Evolutionary conservation across 2,797 vertebrate species (phyloP), one percentile per base, ranked within the genome.

Genomic region (Eidolon dupreanum): DNA sequence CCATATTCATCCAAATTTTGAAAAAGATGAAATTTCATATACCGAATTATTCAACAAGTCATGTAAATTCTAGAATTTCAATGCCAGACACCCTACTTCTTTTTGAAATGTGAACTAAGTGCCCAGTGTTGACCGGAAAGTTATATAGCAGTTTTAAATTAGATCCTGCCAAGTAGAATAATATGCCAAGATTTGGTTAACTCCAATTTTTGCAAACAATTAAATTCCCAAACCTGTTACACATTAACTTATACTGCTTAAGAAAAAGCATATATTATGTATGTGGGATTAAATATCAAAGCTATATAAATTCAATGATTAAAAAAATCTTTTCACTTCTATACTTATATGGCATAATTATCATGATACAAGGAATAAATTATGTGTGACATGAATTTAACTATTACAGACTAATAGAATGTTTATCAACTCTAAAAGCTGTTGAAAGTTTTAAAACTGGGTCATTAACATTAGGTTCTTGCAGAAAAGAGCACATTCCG

Each of bases 51-150:
- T 46, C 10, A 81, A 65, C 9, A 88, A 75, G 41, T 63, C n/a
- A 83, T 19, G 1, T 24, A 81, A 88, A 91, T 82, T 59, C 19
- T 93, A 63, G 81, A 95, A 85, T 63, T 22, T 81, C 70, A 86
- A 74, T 59, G 87, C 13, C 41, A 53, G 95, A 86, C 20, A 78
- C 41, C 22, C 31, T 2, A 82, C 1, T 96, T 92, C 4, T 68
- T 79, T 87, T 19, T 90, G 84, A 95, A 92, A 88, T 81, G 4
- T 92, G 78, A 93, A 81, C 5, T 88, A 79, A 78, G 28, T 75
- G 38, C 38, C 57, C 63, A 66, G 38, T 79, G 74, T 51, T 93
- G 38, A 85, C 19, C 17, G 17, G 4, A 81, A 8, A 71, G 8
- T 49, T 77, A 55, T 26, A 61, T 38, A 79, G 77, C 38, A 86